These are phyloP conservation scores for Phrynocephalus versicolor DNA, from an alignment of 2,113 vertebrate genomes.

Conservation along the genomic window DNA sequence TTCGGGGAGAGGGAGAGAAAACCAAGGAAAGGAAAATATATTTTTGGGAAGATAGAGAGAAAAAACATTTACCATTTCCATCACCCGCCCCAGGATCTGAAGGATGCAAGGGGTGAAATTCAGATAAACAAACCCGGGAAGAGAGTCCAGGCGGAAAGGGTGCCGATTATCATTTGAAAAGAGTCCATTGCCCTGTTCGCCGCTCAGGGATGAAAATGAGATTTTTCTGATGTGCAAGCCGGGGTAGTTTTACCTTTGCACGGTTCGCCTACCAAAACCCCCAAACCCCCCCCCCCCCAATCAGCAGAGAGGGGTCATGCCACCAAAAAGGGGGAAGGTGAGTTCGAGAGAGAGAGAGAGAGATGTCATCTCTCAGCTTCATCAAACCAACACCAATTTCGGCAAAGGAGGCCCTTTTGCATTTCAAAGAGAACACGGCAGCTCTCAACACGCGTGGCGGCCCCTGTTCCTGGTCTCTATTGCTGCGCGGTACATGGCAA, in stretches of 20 bases:
- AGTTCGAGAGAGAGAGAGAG: too few species aligned
- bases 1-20: not conserved
- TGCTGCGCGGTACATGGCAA: conserved; percentile 72
- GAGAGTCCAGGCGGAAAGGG: conserved; percentile 18
- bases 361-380: conserved; percentile 81
- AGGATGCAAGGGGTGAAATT: conserved; percentile 15
- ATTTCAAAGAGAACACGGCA: conserved; percentile 81
- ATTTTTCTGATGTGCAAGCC: conserved; percentile 82
- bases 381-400: conserved; percentile 82
- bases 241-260: conserved; percentile 82
- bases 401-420: conserved; percentile 78
- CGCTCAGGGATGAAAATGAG: conserved; percentile 82
- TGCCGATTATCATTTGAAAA: conserved; percentile 85
- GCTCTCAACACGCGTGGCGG: conserved; percentile 28
- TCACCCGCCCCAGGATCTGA: conserved; percentile 58
- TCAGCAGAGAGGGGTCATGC: conserved; percentile 78
- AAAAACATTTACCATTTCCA: conserved; percentile 60
- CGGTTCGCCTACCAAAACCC: conserved; percentile 73
- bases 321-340: conserved; percentile 38
- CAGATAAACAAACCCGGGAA: conserved; percentile 19
- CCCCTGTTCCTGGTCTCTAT: conserved; percentile 84
- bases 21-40: not conserved
- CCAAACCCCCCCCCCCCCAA: conserved; percentile 51
- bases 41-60: conserved; percentile 29
- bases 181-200: conserved; percentile 78